phyloP scores from a whole-genome alignment of 2,113 vertebrate species.

The Lophius piscatorius region DNA sequence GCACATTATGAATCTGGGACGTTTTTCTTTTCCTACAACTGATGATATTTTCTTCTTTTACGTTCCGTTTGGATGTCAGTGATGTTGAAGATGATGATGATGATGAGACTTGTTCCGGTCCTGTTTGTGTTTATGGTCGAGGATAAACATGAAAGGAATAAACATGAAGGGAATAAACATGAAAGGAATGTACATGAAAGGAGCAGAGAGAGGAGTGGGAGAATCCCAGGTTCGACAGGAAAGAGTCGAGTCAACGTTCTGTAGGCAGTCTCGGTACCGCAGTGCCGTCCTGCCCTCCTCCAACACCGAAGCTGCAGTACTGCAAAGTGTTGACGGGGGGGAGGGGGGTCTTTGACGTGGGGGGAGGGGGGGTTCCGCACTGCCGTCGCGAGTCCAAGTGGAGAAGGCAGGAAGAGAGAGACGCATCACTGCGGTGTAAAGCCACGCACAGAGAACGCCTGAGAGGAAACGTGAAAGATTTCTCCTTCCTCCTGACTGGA shows the following conservation, averaged over 20 bases:
- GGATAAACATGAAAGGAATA: not conserved
- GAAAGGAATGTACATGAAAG: no score
- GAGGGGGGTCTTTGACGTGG: conserved; percentile 5
- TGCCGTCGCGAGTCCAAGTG: conserved; percentile 74
- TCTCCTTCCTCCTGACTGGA: conserved; percentile 37
- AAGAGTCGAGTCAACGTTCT: conserved; percentile 74
- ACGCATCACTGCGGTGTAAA: conserved; percentile 81
- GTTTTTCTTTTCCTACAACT: no score
- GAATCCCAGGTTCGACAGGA: conserved; percentile 38
- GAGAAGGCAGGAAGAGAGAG: conserved; percentile 62
- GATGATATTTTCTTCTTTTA: no score
- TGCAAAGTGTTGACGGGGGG: conserved; percentile 67
- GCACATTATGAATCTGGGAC: no score
- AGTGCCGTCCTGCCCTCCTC: conserved; percentile 72
- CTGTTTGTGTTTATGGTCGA: not conserved
- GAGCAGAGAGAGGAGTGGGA: conserved; percentile 6
- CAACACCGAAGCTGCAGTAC: conserved; percentile 77
- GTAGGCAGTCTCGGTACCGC: conserved; percentile 70
- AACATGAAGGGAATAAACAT: no score
- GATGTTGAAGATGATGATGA: no score
- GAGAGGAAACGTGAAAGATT: not conserved
- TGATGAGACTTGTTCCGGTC: no score
- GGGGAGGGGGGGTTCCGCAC: conserved; percentile 65
- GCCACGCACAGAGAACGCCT: conserved; percentile 11
- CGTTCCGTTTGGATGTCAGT: no score